Evolutionary conservation across 1,140 invertebrate species (phyloP).

Genomic region (Acromyrmex heyeri): DNA sequence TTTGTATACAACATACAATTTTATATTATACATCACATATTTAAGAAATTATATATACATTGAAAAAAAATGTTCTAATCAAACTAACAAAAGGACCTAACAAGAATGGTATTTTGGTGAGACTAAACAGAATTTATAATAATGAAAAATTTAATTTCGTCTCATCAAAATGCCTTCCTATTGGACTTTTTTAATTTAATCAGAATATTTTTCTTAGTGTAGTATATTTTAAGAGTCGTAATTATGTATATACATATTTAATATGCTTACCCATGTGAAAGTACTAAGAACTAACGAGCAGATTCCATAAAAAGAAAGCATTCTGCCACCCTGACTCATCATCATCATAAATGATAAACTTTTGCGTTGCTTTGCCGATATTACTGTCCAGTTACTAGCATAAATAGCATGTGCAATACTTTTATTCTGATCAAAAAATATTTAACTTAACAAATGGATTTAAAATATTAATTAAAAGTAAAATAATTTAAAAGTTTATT

Average conservation of each 20-base stretch:
- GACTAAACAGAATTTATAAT: too few relatives aligned
- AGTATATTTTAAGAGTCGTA: neutral
- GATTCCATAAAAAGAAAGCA: constrained; percentile 23
- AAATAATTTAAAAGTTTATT: neutral
- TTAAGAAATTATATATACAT: neutral
- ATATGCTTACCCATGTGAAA: constrained; percentile 54
- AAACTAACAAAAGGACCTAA: too few relatives aligned
- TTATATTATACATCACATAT: too few relatives aligned
- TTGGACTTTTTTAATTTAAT: too few relatives aligned
- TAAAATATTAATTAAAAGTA: neutral
- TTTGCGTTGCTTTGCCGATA: constrained; percentile 30
- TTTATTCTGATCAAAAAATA: constrained; percentile 26
- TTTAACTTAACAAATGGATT: neutral
- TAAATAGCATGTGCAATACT: constrained; percentile 41
- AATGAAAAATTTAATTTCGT: too few relatives aligned
- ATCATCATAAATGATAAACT: constrained; percentile 37
- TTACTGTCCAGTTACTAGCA: constrained; percentile 12
- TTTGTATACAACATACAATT: neutral
- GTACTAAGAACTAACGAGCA: constrained; percentile 29
- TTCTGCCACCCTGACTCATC: constrained; percentile 35
- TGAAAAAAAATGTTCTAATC: too few relatives aligned
- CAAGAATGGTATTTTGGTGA: too few relatives aligned
- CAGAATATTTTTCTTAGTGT: neutral
- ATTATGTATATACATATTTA: too few relatives aligned
- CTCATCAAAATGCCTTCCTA: too few relatives aligned